phyloP scores from a whole-genome alignment of 2,888 invertebrate genomes.

The Actias luna region DNA sequence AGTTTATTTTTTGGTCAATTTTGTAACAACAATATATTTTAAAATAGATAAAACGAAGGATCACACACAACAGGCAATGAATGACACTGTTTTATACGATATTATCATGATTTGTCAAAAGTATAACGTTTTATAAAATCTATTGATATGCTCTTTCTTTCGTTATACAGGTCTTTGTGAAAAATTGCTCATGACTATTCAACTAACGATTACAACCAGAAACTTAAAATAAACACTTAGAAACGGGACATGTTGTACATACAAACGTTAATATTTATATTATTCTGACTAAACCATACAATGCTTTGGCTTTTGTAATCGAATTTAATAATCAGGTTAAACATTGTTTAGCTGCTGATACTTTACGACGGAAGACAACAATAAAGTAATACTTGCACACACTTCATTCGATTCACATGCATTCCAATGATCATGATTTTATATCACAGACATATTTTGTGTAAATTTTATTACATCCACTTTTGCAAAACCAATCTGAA shows the following conservation, averaged over 20 bases:
- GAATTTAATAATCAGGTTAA: constrained; percentile 1
- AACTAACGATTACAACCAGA: background rate
- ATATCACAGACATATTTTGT: constrained; percentile 49
- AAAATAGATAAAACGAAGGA: constrained; percentile 46
- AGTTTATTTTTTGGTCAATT: constrained; percentile 74
- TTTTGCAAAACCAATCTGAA: constrained; percentile 3
- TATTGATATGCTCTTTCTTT: constrained; percentile 33
- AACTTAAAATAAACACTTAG: background rate
- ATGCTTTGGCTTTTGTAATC: background rate
- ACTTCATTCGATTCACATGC: constrained; percentile 26
- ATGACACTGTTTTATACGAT: constrained; percentile 28
- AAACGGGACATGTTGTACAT: background rate
- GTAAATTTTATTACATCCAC: constrained; percentile 7
- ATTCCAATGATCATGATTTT: constrained; percentile 34
- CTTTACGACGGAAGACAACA: constrained; percentile 29
- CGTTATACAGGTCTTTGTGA: background rate
- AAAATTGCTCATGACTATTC: constrained; percentile 23
- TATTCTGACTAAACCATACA: background rate
- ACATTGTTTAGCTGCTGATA: constrained; percentile 5
- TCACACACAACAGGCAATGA: constrained; percentile 34
- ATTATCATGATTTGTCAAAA: constrained; percentile 30
- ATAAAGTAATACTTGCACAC: constrained; percentile 23
- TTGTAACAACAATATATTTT: constrained; percentile 65
- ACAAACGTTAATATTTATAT: background rate
- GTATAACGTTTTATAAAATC: constrained; percentile 35